A percentile compares a stretch with the other conserved stretches of the same genome.
phyloP scores from a whole-genome alignment of 2,888 invertebrate genomes.

The Drosophila silvestris region DNA sequence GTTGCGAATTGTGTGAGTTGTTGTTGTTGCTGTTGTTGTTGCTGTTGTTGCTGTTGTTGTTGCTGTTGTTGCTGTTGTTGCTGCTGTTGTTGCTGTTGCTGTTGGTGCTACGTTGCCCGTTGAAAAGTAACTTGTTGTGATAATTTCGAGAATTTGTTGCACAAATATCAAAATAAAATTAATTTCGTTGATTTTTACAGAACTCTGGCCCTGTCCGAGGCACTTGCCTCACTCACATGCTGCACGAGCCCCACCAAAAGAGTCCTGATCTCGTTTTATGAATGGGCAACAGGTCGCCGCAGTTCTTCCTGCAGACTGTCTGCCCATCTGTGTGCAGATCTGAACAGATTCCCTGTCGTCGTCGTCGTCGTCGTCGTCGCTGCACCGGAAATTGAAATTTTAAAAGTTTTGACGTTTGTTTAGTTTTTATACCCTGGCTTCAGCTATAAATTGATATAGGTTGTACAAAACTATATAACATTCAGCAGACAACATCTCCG shows the following conservation, averaged over 20 bases:
- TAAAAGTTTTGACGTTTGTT: slow-evolving; percentile 73
- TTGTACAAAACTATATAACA: not conserved
- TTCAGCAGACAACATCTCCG: not conserved
- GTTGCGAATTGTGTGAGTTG: slow-evolving; percentile 44
- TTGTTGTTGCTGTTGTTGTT: slow-evolving; percentile 23
- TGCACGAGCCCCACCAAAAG: slow-evolving; percentile 18
- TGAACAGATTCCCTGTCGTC: slow-evolving; percentile 42
- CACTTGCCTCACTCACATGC: slow-evolving; percentile 41
- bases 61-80: not conserved
- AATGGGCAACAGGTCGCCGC: slow-evolving; percentile 57
- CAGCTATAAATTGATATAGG: not conserved
- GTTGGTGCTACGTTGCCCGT: slow-evolving; percentile 11
- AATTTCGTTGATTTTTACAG: slow-evolving; percentile 66
- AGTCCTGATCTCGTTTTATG: slow-evolving; percentile 56
- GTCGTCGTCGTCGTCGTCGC: slow-evolving; percentile 17
- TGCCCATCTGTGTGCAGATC: slow-evolving; percentile 38
- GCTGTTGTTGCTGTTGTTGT: slow-evolving; percentile 27
- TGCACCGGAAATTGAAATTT: slow-evolving; percentile 80
- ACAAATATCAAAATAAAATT: slow-evolving; percentile 80
- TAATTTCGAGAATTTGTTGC: slow-evolving; percentile 74
- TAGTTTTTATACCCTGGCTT: slow-evolving; percentile 52
- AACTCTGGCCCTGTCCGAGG: slow-evolving; percentile 12
- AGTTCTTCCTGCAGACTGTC: slow-evolving; percentile 13
- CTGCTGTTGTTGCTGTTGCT: slow-evolving; percentile 34
- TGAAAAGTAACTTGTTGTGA: slow-evolving; percentile 79